Base-by-base conservation (phyloP, 2,888 invertebrate species). In the Linhomoeus sp. region DNA sequence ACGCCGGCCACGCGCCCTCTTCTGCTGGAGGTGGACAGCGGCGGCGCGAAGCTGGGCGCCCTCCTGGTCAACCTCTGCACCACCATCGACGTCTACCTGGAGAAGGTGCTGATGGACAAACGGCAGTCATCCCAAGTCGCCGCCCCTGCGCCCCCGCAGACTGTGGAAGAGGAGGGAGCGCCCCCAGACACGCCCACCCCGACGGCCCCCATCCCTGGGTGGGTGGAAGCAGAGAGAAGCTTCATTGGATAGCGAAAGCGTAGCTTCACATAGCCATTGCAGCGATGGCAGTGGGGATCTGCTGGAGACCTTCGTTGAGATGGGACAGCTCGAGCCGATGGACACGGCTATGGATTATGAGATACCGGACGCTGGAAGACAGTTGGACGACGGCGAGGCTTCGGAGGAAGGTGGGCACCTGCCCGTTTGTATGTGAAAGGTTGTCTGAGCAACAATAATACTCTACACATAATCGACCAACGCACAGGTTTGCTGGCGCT, bases 31-130 rank as follows among this genome's bases (percentile, higher is more conserved):
- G 20, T 49, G 22, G 41, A 49, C 14, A 43, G 56, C 45, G 57
- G 45, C 49, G 51, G 74, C 75, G 1, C 52, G 33, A 77, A 81
- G 3, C 76, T 88, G 57, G 77, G 79, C 43, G 76, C 78, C 22
- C 72, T 88, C 49, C 73, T 88, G 36, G 76, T 76, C 51, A 81
- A 80, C 65, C 87, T 88, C 86, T 81, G 80, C 64, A 75, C 77
- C 45, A 86, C 86, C 66, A 86, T 88, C 51, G 84, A 87, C 68
- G 85, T 83, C 0, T 88, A 88, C 66, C 80, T 84, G 29, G 80
- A 78, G 57, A 79, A 83, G 59, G 75, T 85, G 40, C 15, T 23
- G 50, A 47, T 14, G 29, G 33, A 12, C 29, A 5, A 29, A 12
- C 29, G 29, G 29, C 29, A 29, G 29, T 9, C 29, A 12, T 5